phyloP scores from a whole-genome alignment of 1,140 invertebrate genomes.

The Battus philenor region DNA sequence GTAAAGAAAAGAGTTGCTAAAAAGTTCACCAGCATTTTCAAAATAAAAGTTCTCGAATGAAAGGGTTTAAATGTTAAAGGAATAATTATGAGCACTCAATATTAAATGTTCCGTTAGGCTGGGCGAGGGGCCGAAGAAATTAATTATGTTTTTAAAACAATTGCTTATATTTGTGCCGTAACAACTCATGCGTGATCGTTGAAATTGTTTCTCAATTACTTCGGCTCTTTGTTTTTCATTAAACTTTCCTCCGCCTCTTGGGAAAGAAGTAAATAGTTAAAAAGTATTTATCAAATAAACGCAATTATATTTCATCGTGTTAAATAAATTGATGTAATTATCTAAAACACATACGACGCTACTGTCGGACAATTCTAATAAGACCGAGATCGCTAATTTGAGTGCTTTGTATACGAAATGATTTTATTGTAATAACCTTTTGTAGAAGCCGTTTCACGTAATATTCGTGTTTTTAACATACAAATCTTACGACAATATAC shows the following conservation, averaged over 20 bases:
- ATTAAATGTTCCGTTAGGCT: constrained; percentile 72
- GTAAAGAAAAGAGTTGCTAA: constrained; percentile 50
- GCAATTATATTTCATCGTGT: too few relatives aligned
- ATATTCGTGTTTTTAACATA: too few relatives aligned
- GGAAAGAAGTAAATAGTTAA: constrained; percentile 3
- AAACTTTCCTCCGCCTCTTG: constrained; percentile 59
- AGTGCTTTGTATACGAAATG: too few relatives aligned
- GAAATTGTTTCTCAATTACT: constrained; percentile 73
- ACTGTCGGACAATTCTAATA: too few relatives aligned
- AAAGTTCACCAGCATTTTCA: constrained; percentile 49
- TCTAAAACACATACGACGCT: too few relatives aligned
- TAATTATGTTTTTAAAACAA: constrained; percentile 76
- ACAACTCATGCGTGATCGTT: constrained; percentile 69
- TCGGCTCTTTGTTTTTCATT: constrained; percentile 69
- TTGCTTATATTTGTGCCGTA: constrained; percentile 69
- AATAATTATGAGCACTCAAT: constrained; percentile 74
- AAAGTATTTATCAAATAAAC: constrained; percentile 7
- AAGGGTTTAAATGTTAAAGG: constrained; percentile 68
- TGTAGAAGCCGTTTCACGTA: too few relatives aligned
- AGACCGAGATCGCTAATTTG: too few relatives aligned
- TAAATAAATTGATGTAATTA: too few relatives aligned
- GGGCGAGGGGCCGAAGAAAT: constrained; percentile 68
- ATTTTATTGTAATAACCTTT: too few relatives aligned
- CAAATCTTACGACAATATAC: too few relatives aligned
- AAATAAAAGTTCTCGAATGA: constrained; percentile 60